Evolutionary conservation across 2,797 vertebrate genomes (phyloP), one percentile per base, ranked within the genome.

Genomic region (Spatula versicolor): DNA sequence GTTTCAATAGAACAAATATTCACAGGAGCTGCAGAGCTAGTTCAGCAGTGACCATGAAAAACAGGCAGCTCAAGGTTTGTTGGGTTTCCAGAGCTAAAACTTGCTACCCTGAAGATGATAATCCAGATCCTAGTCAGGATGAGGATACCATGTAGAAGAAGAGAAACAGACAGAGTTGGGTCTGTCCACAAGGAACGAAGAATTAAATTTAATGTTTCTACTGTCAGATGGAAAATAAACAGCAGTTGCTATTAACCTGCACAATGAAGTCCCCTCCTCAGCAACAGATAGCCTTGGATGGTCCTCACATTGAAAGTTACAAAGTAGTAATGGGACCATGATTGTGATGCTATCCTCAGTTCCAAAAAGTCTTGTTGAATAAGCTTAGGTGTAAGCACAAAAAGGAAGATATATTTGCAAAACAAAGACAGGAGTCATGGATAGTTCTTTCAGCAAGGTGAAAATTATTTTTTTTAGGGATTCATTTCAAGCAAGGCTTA

Each of bases 311-410:
- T 41, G 46, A 68, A 73, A 78, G 60, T 8, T 25, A 54, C 31
- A 16, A 21, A 26, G n/a, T 0, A 50, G 18, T 26, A 0, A 64
- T 60, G 56, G 7, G 31, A 52, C 45, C 33, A 7, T 0, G 7
- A 30, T 3, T 67, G n/a, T 52, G 56, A 3, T 1, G 2, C 14
- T 64, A 14, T 18, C 30, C 28, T 67, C 43, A 31, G 41, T 30
- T 9, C 5, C 9, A 45, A 45, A 0, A 9, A 52, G 16, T 1
- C 56, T 62, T 75, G 28, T 58, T 52, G 7, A 33, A 15, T 2
- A 45, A 8, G 31, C 25, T 35, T 43, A 72, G 23, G 9, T n/a
- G 35, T 9, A 41, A 75, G 19, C 3, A 39, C 43, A 30, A 63
- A 67, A 81, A 68, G 14, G 26, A 79, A 39, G 22, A 79, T 6